Conservation (phyloP, 2,888 invertebrate genomes). For the Hypolimnas misippus region DNA sequence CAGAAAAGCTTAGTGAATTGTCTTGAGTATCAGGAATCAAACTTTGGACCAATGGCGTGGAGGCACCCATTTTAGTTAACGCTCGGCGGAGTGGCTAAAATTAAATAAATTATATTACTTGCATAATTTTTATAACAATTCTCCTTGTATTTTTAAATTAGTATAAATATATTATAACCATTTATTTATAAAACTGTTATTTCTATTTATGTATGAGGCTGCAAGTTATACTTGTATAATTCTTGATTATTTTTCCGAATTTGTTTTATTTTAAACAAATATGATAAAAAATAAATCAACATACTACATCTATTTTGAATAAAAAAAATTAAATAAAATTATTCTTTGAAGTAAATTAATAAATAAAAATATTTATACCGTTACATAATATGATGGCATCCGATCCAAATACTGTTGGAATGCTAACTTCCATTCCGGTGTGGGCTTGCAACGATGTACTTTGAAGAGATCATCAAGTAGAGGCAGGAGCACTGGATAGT, state of each 20-base stretch:
- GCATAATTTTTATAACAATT: too few relatives aligned
- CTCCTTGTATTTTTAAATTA: too few relatives aligned
- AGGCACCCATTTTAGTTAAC: slow-evolving; percentile 95
- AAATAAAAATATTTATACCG: slow-evolving; percentile 45
- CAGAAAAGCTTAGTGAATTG: slow-evolving; percentile 95
- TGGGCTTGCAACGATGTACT: slow-evolving; percentile 95
- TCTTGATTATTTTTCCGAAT: too few relatives aligned
- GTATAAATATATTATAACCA: too few relatives aligned
- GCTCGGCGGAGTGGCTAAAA: slow-evolving; percentile 94
- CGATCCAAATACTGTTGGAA: slow-evolving; percentile 97
- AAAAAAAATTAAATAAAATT: too few relatives aligned
- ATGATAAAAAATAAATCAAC: too few relatives aligned
- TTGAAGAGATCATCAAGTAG: slow-evolving; percentile 97
- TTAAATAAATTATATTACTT: slow-evolving; percentile 34
- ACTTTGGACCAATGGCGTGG: slow-evolving; percentile 90
- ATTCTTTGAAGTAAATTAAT: too few relatives aligned
- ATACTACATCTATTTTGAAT: too few relatives aligned
- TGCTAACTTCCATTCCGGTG: slow-evolving; percentile 95
- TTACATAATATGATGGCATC: slow-evolving; percentile 98
- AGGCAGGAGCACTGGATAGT: slow-evolving; percentile 97
- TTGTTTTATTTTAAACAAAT: too few relatives aligned
- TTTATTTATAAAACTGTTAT: too few relatives aligned
- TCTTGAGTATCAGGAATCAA: slow-evolving; percentile 96
- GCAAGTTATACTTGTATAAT: too few relatives aligned
- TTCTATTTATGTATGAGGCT: too few relatives aligned